Conservation (phyloP, 2,113 vertebrate genomes). For the Tor tambroides region DNA sequence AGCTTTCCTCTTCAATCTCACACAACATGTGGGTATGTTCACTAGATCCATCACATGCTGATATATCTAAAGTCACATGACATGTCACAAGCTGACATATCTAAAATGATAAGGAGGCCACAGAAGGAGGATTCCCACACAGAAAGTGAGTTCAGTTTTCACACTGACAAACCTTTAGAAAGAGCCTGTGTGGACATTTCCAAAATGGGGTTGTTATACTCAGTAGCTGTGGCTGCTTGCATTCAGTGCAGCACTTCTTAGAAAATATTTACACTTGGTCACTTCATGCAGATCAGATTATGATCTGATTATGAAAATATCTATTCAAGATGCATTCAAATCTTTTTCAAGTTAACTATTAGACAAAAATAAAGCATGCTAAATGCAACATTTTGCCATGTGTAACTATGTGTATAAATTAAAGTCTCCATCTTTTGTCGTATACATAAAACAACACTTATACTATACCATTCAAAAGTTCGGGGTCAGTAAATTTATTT, state of each 20-base stretch:
- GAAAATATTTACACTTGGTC: not conserved
- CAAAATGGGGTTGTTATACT: not conserved
- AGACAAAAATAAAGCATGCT: no score
- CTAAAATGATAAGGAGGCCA: conserved; percentile 1
- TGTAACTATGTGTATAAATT: no score
- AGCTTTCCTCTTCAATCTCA: conserved; percentile 19
- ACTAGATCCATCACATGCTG: conserved; percentile 26
- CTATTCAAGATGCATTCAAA: no score
- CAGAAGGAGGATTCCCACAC: not conserved
- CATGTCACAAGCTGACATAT: conserved; percentile 12
- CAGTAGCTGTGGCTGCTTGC: not conserved
- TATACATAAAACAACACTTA: no score
- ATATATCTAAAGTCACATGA: no score
- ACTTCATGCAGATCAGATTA: no score
- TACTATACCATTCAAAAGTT: no score
- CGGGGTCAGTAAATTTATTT: no score
- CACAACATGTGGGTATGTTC: not conserved
- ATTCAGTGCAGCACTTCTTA: not conserved
- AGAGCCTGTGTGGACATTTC: not conserved
- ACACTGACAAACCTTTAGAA: not conserved
- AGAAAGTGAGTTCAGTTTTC: not conserved
- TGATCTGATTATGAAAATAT: no score
- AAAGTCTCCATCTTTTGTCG: no score
- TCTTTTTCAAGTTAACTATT: no score
- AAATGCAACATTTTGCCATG: no score